Conservation (phyloP, 2,888 invertebrate genomes). For the Eilema sororculum region DNA sequence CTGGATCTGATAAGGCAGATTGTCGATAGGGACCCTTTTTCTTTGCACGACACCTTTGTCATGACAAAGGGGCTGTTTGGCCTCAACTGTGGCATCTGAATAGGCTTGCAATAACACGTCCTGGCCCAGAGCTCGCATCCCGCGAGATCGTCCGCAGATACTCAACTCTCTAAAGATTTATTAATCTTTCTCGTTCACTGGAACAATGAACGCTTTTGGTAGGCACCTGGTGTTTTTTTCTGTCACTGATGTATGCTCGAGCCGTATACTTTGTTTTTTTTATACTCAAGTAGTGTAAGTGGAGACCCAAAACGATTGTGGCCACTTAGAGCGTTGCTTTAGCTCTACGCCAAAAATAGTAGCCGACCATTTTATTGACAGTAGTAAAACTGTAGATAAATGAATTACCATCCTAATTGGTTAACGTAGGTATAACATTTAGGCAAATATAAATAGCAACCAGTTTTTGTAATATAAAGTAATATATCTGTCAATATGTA, state of each 20-base stretch:
- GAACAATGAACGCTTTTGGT: conserved; percentile 84
- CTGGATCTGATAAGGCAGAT: conserved; percentile 86
- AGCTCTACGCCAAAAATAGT: conserved; percentile 35
- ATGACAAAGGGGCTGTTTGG: conserved; percentile 86
- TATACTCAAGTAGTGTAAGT: conserved; percentile 68
- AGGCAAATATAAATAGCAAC: conserved; percentile 35
- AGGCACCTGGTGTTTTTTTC: conserved; percentile 84
- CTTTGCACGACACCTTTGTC: conserved; percentile 87
- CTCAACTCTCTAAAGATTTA: conserved; percentile 84
- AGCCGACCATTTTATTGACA: conserved; percentile 30
- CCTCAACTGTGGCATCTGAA: conserved; percentile 85
- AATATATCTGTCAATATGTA: conserved; percentile 20
- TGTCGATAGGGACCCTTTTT: conserved; percentile 85
- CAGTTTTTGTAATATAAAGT: conserved; percentile 33
- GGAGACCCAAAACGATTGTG: conserved; percentile 67
- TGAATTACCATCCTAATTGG: conserved; percentile 42
- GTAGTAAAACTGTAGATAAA: conserved; percentile 25
- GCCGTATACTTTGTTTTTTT: conserved; percentile 77
- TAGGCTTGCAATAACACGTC: conserved; percentile 86
- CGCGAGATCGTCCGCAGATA: conserved; percentile 85
- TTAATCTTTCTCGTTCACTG: conserved; percentile 83
- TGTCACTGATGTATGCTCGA: conserved; percentile 73
- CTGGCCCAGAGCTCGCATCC: conserved; percentile 80
- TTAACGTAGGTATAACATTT: conserved; percentile 33
- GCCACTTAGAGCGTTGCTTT: conserved; percentile 54